A percentile compares a stretch with the other conserved stretches of the same genome.
phyloP scores from a whole-genome alignment of 1,140 invertebrate species.

The Trinorchestia longiramus region DNA sequence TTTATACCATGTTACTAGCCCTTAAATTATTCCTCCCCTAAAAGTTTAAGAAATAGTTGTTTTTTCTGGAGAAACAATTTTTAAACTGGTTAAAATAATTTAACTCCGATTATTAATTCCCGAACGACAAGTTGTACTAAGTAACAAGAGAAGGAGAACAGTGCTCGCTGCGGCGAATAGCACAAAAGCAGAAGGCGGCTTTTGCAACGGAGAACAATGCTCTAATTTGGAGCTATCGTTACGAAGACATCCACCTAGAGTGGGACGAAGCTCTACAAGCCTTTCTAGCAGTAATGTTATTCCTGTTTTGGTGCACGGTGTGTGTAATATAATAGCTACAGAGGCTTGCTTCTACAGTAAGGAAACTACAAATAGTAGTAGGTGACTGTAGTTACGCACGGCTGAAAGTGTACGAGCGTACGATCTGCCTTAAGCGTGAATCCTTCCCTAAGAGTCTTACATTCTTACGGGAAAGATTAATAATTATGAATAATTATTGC shows the following conservation, averaged over 20 bases:
- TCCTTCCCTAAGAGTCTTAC: background rate
- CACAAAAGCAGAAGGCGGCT: background rate
- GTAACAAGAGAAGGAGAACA: background rate
- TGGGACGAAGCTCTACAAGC: background rate
- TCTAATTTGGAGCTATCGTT: background rate
- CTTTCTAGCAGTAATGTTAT: background rate
- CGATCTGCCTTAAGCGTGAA: background rate
- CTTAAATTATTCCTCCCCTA: background rate
- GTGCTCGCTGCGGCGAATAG: too few relatives aligned
- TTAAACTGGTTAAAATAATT: background rate
- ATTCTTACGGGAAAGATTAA: background rate
- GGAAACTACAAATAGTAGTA: background rate
- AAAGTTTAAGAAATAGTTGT: background rate
- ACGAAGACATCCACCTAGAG: background rate
- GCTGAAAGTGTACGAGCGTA: background rate
- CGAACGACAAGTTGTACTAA: background rate
- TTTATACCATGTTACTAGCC: background rate
- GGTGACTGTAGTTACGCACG: background rate
- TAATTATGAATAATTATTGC: background rate
- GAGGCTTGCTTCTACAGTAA: background rate
- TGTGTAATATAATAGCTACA: background rate
- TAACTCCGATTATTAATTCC: background rate
- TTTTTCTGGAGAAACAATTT: background rate
- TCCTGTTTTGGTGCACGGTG: background rate
- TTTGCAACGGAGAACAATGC: background rate